Conservation (phyloP, 1,140 invertebrate genomes). For the Conus betulinus region DNA sequence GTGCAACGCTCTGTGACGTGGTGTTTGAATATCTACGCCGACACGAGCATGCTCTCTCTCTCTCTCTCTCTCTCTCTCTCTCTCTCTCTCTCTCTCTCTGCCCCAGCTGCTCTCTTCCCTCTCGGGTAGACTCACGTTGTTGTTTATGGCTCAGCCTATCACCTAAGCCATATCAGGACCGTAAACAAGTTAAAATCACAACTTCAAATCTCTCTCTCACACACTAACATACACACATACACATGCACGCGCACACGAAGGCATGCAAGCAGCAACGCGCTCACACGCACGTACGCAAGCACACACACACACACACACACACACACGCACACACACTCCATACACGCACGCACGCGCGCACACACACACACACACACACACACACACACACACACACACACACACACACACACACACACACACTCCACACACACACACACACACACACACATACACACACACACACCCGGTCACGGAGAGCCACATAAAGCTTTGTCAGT, state of each 20-base stretch:
- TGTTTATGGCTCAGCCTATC: too few species aligned
- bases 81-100: not conserved
- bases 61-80: too few species aligned
- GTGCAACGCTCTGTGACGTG: too few species aligned
- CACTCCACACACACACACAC: too few species aligned
- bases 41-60: too few species aligned
- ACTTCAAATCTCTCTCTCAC: not conserved
- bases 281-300: not conserved
- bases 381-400: slow-evolving; percentile 19
- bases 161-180: too few species aligned
- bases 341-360: not conserved
- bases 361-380: not conserved
- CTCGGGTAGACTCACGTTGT: not conserved
- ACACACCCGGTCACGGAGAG: not conserved
- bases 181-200: too few species aligned
- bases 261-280: not conserved
- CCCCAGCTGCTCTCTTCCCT: not conserved
- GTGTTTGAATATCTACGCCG: too few species aligned
- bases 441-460: not conserved
- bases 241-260: too few species aligned
- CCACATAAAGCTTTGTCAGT: not conserved
- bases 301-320: not conserved
- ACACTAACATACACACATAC: not conserved
- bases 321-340: not conserved
- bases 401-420: slow-evolving; percentile 19